Evolutionary conservation across 2,797 vertebrate genomes (phyloP).

Genomic region (Liasis olivaceus): DNA sequence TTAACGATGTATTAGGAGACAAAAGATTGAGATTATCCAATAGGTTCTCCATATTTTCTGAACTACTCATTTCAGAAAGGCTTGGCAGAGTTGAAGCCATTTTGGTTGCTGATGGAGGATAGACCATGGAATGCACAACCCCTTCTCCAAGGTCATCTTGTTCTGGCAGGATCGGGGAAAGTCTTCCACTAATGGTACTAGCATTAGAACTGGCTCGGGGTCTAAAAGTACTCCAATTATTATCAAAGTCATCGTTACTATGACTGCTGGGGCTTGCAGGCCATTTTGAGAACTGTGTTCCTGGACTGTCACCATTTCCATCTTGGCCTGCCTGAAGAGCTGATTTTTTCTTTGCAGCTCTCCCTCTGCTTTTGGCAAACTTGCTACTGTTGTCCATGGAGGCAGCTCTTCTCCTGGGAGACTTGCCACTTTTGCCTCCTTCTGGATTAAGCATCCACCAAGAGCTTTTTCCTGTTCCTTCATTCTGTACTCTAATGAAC

Average conservation of each 20-base stretch:
- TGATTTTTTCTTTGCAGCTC: slow-evolving; percentile 97
- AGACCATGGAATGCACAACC: slow-evolving; percentile 91
- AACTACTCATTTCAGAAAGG: slow-evolving; percentile 93
- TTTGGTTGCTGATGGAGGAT: slow-evolving; percentile 88
- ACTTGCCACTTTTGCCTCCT: slow-evolving; percentile 97
- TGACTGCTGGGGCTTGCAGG: slow-evolving; percentile 97
- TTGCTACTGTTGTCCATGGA: slow-evolving; percentile 99
- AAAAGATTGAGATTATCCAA: slow-evolving; percentile 97
- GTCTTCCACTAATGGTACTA: slow-evolving; percentile 92
- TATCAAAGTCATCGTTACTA: slow-evolving; percentile 97
- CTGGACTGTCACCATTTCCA: slow-evolving; percentile 89
- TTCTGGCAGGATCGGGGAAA: slow-evolving; percentile 94
- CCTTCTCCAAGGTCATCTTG: slow-evolving; percentile 92
- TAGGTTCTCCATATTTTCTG: slow-evolving; percentile 98
- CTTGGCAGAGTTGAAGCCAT: slow-evolving; percentile 95
- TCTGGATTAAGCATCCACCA: slow-evolving; percentile 99
- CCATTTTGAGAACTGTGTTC: slow-evolving; percentile 95
- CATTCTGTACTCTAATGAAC: slow-evolving; percentile 96
- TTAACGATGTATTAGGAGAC: slow-evolving; percentile 88
- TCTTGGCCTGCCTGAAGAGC: slow-evolving; percentile 91
- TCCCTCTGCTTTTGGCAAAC: slow-evolving; percentile 93
- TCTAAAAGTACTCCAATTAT: slow-evolving; percentile 92
- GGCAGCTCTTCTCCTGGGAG: slow-evolving; percentile 90
- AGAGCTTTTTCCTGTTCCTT: slow-evolving; percentile 98
- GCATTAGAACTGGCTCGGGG: slow-evolving; percentile 96